Base-by-base conservation (phyloP, 2,797 vertebrate genomes). In the Molossus alvarezi region DNA sequence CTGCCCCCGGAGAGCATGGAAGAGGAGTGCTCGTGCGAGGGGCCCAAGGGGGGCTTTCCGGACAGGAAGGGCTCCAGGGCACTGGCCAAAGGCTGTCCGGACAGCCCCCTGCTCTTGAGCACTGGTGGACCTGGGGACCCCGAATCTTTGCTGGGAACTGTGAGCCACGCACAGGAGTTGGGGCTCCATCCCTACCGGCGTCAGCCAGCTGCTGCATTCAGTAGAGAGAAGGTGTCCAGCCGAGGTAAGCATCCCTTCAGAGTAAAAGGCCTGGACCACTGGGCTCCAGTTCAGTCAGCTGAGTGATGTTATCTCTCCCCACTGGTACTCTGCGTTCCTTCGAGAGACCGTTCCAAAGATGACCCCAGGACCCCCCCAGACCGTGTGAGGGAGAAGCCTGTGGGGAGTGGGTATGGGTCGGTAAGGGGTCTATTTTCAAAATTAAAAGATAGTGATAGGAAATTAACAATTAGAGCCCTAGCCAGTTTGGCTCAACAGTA, bases 1-100 rank as follows among this genome's bases (percentile, higher is more conserved):
- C 98, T 99, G 93, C 99, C 99, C 77, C 99, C 99, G 0, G 99
- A 99, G 98, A 99, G 99, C 98, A 99, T 99, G 99, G 99, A 99
- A 97, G 99, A 99, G 98, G 99, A 99, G 72, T 99, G 99, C 55
- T 97, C 97, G 0, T 99, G 99, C 0, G 97, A 98, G 93, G 98
- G 97, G 9, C 95, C 98, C 97, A 98, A 98, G 98, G 98, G 98
- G 21, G 98, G 98, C 98, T 99, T 99, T 97, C 98, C 99, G 45
- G 98, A 98, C 97, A 98, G 95, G 97, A 98, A 98, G 98, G 97
- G 97, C 71, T 87, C 98, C 71, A 97, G 96, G 5, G 82, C 98
- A 45, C 98, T 99, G 98, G 98, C 98, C 98, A 99, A 99, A 98
- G 99, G 98, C 94, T 98, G 98, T 98, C 98, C 98, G 1, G 98